phyloP scores from a whole-genome alignment of 2,113 vertebrate genomes.

The Platichthys stellatus region DNA sequence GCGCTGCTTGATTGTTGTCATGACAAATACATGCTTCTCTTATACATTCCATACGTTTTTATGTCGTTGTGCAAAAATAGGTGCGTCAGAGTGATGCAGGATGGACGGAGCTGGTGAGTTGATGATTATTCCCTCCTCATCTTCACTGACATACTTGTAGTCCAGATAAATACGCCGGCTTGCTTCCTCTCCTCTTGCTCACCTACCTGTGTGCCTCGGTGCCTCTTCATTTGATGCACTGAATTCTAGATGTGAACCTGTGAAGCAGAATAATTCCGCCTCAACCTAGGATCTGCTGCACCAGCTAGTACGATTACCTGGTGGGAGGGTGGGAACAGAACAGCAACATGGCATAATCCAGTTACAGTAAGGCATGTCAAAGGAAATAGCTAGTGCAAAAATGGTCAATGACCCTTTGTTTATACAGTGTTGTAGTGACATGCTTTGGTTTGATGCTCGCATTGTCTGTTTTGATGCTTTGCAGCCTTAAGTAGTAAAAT shows the following conservation, averaged over 20 bases:
- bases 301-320: neutral
- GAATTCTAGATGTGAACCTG: conserved; percentile 41
- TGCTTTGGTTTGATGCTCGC: neutral
- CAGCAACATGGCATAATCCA: conserved; percentile 13
- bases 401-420: conserved; percentile 35
- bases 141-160: conserved; percentile 63
- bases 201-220: conserved; percentile 35
- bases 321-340: conserved; percentile 18
- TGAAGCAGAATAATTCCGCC: conserved; percentile 18
- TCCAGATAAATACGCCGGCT: conserved; percentile 50
- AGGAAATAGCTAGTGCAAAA: conserved; percentile 22
- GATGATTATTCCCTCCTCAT: conserved; percentile 55
- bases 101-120: conserved; percentile 81
- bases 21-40: conserved; percentile 46
- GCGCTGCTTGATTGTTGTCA: conserved; percentile 11
- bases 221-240: conserved; percentile 41
- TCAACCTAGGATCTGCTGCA: conserved; percentile 11
- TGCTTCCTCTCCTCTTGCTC: conserved; percentile 51
- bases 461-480: conserved; percentile 1
- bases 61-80: conserved; percentile 78
- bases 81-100: conserved; percentile 77
- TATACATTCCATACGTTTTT: conserved; percentile 71
- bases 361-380: conserved; percentile 22
- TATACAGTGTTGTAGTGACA: neutral
- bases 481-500: neutral